Conservation (phyloP, 2,888 invertebrate genomes). For the Ptilodon capucinus region DNA sequence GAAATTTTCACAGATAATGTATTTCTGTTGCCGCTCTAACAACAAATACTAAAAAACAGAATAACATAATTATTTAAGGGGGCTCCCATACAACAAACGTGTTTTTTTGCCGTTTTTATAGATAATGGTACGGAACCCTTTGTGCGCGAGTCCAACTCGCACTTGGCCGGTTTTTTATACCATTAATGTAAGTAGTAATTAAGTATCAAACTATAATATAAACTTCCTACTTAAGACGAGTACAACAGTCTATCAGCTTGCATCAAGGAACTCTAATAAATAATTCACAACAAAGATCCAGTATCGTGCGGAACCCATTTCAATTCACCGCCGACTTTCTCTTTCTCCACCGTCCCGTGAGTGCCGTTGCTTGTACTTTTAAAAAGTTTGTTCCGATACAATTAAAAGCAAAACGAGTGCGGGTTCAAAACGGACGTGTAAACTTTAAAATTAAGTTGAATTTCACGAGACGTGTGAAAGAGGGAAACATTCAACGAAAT, state of each 20-base stretch:
- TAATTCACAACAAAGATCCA: conserved; percentile 6
- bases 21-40: too few relatives aligned
- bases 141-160: too few relatives aligned
- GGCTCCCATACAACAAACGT: too few relatives aligned
- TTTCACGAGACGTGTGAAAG: too few relatives aligned
- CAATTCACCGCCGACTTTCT: conserved; percentile 19
- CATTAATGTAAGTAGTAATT: not conserved
- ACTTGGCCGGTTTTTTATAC: too few relatives aligned
- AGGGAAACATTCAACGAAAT: too few relatives aligned
- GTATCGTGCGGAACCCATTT: conserved; percentile 26
- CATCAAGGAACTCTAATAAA: conserved; percentile 1
- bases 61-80: too few relatives aligned
- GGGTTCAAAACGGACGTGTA: not conserved
- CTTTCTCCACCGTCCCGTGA: conserved; percentile 16
- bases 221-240: not conserved
- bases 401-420: not conserved
- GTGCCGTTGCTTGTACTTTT: conserved; percentile 24
- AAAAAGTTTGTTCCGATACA: conserved; percentile 17
- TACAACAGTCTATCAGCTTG: not conserved
- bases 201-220: not conserved
- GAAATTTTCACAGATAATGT: too few relatives aligned
- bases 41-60: too few relatives aligned
- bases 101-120: too few relatives aligned
- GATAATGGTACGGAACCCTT: too few relatives aligned
- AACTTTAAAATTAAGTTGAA: not conserved